Base-by-base conservation (phyloP, 2,888 invertebrate genomes). In the Hirtodrosophila cameraria region DNA sequence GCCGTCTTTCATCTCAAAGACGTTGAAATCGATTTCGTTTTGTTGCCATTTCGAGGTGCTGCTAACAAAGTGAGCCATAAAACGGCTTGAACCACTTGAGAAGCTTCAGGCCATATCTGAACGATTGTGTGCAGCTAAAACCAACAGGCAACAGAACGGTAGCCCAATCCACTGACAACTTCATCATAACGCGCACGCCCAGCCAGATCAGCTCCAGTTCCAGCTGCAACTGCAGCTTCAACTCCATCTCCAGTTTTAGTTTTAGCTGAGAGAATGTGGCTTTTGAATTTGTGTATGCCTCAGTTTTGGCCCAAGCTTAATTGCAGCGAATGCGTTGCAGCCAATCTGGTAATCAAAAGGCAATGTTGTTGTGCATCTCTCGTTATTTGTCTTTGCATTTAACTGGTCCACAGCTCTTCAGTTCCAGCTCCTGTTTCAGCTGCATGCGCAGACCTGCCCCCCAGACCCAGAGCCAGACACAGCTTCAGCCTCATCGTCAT, bases 351-450 rank as follows among this genome's bases (percentile, higher is more conserved):
- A 80, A 83, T 80, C 80, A 80, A 80, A 83, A 75, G 65, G 54
- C 64, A 59, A 30, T 57, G 68, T 36, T 52, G 57, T 25, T 71
- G 59, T 48, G 36, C 30, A 38, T 33, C 38, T 81, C 81, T 84
- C 45, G 82, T 80, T 83, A 75, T 80, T 80, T 80, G 79, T 80
- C 72, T 80, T 80, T 80, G 75, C 53, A 50, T 49, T 83, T 80
- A 80, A 80, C 81, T 77, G 72, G 62, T 62, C 49, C 52, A 33
- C 43, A 55, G 53, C n/a, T 27, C 49, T 35, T 41, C 35, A 25
- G 48, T 8, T 35, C 11, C 42, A 31, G 60, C 66, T 60, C 15
- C 65, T 52, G 59, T 58, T 63, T 30, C 31, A 33, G 42, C 16
- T 45, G 28, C 38, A 11, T 18, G 36, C 7, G 6, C 20, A 23